These are phyloP conservation scores for Mareca penelope DNA, from an alignment of 2,797 vertebrate species.

Conservation along the genomic window DNA sequence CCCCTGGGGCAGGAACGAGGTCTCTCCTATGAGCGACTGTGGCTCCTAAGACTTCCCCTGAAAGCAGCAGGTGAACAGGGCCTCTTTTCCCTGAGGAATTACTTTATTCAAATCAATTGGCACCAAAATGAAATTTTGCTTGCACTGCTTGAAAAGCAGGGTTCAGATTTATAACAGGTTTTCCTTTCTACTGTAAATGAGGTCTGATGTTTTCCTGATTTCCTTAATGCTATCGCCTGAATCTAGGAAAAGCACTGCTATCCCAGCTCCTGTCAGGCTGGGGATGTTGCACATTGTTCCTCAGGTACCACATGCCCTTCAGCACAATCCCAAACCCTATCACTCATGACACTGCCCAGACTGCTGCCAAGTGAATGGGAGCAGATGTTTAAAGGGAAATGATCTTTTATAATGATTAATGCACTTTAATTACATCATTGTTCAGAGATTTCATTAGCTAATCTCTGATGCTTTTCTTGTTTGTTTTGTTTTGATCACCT, in stretches of 20 bases:
- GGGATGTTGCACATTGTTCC: constrained; percentile 18
- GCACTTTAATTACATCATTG: constrained; percentile 67
- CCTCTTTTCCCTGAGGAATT: background rate
- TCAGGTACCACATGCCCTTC: constrained; percentile 52
- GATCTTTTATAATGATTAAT: constrained; percentile 65
- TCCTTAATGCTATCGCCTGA: background rate
- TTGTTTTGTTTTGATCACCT: constrained; percentile 16
- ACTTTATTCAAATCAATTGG: background rate
- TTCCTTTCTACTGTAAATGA: background rate
- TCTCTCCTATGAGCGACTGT: background rate
- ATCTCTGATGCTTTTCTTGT: constrained; percentile 12
- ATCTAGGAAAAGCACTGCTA: background rate
- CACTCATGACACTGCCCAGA: constrained; percentile 30
- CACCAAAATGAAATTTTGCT: background rate
- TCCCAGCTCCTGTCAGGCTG: background rate
- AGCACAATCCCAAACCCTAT: constrained; percentile 54
- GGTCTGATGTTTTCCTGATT: background rate
- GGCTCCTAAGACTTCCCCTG: background rate
- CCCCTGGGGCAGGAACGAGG: background rate
- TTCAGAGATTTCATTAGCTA: constrained; percentile 52
- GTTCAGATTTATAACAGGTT: background rate
- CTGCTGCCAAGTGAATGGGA: constrained; percentile 57
- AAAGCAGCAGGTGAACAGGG: background rate
- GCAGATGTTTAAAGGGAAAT: constrained; percentile 74
- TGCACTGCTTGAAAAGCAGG: background rate